Percentiles rank a stretch among this genome's conserved stretches.
phyloP scores from a whole-genome alignment of 2,113 vertebrate genomes.

The Willisornis vidua region DNA sequence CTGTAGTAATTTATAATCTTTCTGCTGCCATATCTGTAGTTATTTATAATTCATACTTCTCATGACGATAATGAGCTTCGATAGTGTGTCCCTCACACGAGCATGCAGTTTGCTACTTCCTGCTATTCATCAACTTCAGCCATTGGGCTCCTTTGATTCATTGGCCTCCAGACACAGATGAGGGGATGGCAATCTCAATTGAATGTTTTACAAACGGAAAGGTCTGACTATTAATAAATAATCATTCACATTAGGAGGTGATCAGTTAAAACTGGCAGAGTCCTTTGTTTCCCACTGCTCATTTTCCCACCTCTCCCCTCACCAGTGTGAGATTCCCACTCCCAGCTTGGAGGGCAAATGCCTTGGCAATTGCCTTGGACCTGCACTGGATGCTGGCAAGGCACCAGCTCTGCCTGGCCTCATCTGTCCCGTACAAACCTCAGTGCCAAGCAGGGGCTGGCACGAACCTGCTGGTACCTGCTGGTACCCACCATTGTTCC shows the following conservation, averaged over 20 bases:
- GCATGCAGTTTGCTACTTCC: not conserved
- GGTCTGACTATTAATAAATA: not conserved
- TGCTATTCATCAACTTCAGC: not conserved
- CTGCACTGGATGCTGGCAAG: not conserved
- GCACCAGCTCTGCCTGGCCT: fast-evolving
- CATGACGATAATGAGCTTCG: not conserved
- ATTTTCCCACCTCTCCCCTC: not conserved
- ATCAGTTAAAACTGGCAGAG: not conserved
- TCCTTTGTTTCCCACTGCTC: not conserved
- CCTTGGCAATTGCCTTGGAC: not conserved
- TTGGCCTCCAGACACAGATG: not conserved
- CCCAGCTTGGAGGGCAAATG: fast-evolving
- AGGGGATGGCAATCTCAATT: not conserved
- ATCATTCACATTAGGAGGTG: not conserved
- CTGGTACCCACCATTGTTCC: fast-evolving
- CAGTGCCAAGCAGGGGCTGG: fast-evolving
- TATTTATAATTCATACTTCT: conserved; percentile 31
- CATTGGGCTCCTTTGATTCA: not conserved
- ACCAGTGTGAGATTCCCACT: not conserved
- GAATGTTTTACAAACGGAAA: not conserved
- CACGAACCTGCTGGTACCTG: fast-evolving
- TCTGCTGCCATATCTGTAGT: not conserved
- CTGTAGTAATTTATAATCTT: not conserved
- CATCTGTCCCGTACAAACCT: fast-evolving
- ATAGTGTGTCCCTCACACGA: fast-evolving